These are phyloP conservation scores for Pardosa pseudoannulata DNA, from an alignment of 2,888 invertebrate species.

Conservation along the genomic window DNA sequence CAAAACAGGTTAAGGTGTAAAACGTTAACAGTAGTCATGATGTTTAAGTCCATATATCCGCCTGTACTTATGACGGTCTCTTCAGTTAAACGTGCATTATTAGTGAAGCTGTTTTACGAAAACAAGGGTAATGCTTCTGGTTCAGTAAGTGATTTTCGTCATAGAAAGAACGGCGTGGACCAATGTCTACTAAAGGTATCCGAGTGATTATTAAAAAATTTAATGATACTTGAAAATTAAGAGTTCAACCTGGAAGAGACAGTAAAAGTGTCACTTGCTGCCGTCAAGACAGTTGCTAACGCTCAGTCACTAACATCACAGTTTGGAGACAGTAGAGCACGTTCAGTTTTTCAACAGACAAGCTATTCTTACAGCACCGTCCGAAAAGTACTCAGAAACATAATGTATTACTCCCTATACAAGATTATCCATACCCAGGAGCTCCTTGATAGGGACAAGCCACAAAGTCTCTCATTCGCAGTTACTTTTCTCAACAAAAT, in stretches of 20 bases:
- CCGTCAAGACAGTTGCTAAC: constrained; percentile 12
- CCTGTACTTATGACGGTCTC: no score
- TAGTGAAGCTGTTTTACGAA: no score
- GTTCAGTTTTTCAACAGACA: constrained; percentile 12
- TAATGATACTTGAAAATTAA: neutral
- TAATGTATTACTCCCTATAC: constrained; percentile 5
- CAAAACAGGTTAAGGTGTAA: no score
- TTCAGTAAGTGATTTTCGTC: neutral
- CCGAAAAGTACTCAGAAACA: constrained; percentile 24
- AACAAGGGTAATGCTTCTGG: neutral
- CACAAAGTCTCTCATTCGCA: neutral
- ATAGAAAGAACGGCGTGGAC: neutral
- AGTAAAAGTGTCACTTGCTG: neutral
- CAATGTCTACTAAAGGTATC: constrained; percentile 14
- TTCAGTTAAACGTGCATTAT: no score
- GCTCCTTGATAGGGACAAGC: neutral
- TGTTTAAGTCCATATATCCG: no score
- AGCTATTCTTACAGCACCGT: no score
- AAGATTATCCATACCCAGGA: constrained; percentile 9
- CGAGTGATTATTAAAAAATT: constrained; percentile 16
- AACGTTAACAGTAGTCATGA: no score
- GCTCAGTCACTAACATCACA: neutral
- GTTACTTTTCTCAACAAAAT: constrained; percentile 9
- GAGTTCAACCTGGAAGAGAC: neutral
- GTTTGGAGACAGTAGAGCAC: neutral